These are phyloP conservation scores for Hippasteria phrygiana DNA, from an alignment of 53 echinoderm and acorn worm genomes.

Conservation along the genomic window DNA sequence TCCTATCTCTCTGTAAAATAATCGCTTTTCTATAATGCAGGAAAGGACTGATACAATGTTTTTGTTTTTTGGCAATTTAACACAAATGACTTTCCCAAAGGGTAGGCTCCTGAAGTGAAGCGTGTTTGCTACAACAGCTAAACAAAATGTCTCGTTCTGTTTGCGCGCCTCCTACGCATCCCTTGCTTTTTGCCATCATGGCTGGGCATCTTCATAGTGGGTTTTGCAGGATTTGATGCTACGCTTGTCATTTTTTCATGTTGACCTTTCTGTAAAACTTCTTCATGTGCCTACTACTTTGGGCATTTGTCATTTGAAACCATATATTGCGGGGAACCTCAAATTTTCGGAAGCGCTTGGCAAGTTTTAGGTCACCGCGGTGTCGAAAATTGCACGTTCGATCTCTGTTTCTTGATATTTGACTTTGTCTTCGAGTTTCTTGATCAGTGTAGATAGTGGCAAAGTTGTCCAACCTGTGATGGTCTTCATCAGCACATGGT, in stretches of 20 bases:
- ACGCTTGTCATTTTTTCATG: slow-evolving; percentile 14
- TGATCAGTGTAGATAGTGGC: slow-evolving; percentile 26
- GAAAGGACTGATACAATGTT: slow-evolving; percentile 7
- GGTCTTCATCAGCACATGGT: slow-evolving; percentile 26
- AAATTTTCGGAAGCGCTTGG: slow-evolving; percentile 7
- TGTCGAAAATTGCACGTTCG: slow-evolving; percentile 10
- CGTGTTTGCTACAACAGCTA: background rate
- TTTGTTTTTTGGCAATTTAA: too few relatives aligned
- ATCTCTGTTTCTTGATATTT: slow-evolving; percentile 15
- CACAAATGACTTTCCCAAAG: background rate
- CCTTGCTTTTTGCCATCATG: slow-evolving; percentile 2
- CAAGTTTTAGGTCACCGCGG: background rate
- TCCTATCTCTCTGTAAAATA: too few relatives aligned
- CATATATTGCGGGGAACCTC: background rate
- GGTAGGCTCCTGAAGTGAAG: background rate
- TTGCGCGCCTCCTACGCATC: slow-evolving; percentile 8
- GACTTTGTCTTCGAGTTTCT: slow-evolving; percentile 16
- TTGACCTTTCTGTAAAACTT: background rate
- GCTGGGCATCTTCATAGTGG: background rate
- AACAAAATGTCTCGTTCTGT: background rate
- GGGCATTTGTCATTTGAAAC: background rate
- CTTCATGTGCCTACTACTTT: background rate
- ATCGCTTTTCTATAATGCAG: too few relatives aligned
- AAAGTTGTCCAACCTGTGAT: slow-evolving; percentile 13
- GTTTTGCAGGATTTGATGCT: background rate